phyloP scores from a whole-genome alignment of 2,888 invertebrate species.

The Blera fallax region DNA sequence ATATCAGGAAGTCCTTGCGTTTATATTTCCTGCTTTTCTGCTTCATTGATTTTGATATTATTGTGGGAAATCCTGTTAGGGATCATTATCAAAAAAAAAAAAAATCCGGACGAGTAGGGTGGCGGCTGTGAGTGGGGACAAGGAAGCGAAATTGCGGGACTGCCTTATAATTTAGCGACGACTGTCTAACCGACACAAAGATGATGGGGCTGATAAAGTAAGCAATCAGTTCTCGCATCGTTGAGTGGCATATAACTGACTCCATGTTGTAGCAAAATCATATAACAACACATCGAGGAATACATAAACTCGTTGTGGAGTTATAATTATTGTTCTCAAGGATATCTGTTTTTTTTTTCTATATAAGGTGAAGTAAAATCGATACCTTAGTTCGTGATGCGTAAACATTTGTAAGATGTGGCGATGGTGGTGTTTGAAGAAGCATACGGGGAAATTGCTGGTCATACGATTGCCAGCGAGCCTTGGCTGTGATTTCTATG shows the following conservation, averaged over 20 bases:
- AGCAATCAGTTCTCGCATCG: conserved; percentile 38
- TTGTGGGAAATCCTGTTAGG: conserved; percentile 64
- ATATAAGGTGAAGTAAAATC: neutral
- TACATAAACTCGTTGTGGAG: conserved; percentile 12
- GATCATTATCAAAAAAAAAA: conserved; percentile 49
- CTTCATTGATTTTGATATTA: conserved; percentile 63
- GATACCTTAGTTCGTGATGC: neutral
- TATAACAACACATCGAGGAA: conserved; percentile 6
- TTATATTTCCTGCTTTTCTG: conserved; percentile 67
- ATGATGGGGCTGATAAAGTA: conserved; percentile 41
- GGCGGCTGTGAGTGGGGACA: neutral
- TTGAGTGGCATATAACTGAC: conserved; percentile 17
- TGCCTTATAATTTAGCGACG: conserved; percentile 16
- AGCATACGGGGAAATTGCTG: neutral
- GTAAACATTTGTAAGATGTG: neutral
- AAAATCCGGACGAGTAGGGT: conserved; percentile 15
- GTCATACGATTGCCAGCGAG: neutral
- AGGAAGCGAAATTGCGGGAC: neutral
- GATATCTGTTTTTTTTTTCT: neutral
- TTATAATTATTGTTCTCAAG: conserved; percentile 24
- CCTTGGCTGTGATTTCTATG: neutral
- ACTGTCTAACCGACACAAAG: neutral
- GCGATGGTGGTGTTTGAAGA: neutral
- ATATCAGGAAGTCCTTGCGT: conserved; percentile 64
- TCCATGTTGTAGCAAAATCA: neutral